A percentile compares a stretch with the other conserved stretches of the same genome.
Evolutionary conservation across 2,797 vertebrate species (phyloP).

Genomic region (Centroberyx gerrardi): DNA sequence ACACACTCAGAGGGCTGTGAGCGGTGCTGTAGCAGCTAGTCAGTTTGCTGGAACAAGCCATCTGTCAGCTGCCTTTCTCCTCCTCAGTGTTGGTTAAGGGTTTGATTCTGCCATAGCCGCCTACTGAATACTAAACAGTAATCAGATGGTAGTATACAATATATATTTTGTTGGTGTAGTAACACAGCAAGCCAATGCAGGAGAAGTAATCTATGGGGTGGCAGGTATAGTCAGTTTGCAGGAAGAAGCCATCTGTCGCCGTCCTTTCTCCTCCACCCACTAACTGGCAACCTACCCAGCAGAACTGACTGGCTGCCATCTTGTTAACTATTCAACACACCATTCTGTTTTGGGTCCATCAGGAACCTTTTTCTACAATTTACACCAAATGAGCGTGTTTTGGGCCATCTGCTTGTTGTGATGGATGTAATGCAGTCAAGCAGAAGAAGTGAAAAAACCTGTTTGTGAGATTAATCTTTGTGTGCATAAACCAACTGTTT

Average conservation of each 20-base stretch:
- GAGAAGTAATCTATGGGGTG: not conserved
- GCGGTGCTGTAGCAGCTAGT: slow-evolving; percentile 22
- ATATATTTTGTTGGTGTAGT: not conserved
- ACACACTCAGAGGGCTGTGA: slow-evolving; percentile 2
- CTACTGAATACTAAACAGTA: not conserved
- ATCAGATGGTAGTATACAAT: not conserved
- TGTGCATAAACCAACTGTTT: not conserved
- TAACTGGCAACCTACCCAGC: slow-evolving; percentile 53
- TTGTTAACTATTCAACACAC: slow-evolving; percentile 36
- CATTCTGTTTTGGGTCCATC: not conserved
- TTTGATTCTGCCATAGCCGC: not conserved
- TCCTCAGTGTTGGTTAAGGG: not conserved
- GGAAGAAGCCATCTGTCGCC: slow-evolving; percentile 62
- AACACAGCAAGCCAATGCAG: not conserved
- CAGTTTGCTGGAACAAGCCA: slow-evolving; percentile 2
- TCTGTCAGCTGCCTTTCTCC: not conserved
- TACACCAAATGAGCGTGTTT: slow-evolving; percentile 8
- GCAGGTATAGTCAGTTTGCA: slow-evolving; percentile 31
- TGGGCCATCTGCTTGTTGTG: not conserved
- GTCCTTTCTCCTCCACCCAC: slow-evolving; percentile 49
- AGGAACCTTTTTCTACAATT: not conserved
- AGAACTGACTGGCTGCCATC: slow-evolving; percentile 33
- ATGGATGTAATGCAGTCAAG: not conserved
- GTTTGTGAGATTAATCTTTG: not conserved
- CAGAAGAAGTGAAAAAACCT: not conserved